phyloP scores from a whole-genome alignment of 2,888 invertebrate genomes.

The Anoncus sp. region DNA sequence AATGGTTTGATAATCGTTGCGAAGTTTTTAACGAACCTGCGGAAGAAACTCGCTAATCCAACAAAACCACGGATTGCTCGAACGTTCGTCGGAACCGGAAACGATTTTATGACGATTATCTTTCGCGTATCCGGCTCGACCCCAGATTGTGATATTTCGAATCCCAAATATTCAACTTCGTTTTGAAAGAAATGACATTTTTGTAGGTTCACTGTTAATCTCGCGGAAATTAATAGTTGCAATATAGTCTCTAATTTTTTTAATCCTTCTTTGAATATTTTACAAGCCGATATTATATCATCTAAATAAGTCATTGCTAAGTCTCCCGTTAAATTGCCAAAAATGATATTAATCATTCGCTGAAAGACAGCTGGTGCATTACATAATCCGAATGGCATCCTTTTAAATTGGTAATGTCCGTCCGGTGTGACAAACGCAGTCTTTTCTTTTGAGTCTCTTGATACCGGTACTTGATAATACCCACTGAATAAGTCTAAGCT shows the following conservation, averaged over 20 bases:
- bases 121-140: conserved; percentile 1
- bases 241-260: conserved; percentile 13
- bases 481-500: conserved; percentile 74
- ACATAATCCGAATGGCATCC: conserved; percentile 79
- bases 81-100: conserved; percentile 6
- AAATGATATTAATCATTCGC: conserved; percentile 72
- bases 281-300: conserved; percentile 67
- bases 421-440: conserved; percentile 79
- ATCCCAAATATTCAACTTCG: conserved; percentile 37
- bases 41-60: conserved; percentile 65
- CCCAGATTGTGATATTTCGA: conserved; percentile 16
- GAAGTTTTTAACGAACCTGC: conserved; percentile 71
- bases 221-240: neutral
- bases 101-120: neutral
- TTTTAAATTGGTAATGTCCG: conserved; percentile 77
- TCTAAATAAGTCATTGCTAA: conserved; percentile 66
- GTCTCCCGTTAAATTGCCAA: conserved; percentile 57
- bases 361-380: conserved; percentile 80
- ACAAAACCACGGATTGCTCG: conserved; percentile 24
- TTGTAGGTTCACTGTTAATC: conserved; percentile 17
- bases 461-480: conserved; percentile 75
- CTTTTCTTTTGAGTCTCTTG: conserved; percentile 68
- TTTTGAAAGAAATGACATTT: conserved; percentile 51
- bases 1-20: conserved; percentile 69
- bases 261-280: conserved; percentile 54